phyloP scores from a whole-genome alignment of 2,797 vertebrate species.

The Vultur gryphus region DNA sequence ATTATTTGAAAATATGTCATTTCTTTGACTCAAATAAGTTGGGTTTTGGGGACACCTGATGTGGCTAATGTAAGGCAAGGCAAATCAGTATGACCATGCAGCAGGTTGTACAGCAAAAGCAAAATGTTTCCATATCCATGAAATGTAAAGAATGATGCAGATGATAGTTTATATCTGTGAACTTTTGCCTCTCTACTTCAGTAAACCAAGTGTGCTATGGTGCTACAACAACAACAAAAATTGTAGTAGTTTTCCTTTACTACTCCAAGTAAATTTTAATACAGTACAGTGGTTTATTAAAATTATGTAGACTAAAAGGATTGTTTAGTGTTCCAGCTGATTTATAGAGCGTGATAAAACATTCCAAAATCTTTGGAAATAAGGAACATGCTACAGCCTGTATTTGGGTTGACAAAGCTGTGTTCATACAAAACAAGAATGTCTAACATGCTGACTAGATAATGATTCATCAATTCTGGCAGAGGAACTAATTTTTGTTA shows the following conservation, averaged over 20 bases:
- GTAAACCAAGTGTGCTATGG: background rate
- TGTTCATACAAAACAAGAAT: background rate
- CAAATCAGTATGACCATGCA: background rate
- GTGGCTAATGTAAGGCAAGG: slow-evolving; percentile 1
- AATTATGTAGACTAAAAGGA: background rate
- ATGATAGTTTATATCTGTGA: background rate
- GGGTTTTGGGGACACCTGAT: slow-evolving; percentile 17
- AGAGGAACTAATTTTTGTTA: slow-evolving; percentile 53
- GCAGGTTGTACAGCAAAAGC: background rate
- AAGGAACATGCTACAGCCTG: background rate
- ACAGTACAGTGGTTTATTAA: background rate
- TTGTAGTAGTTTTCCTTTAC: background rate
- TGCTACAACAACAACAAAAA: background rate
- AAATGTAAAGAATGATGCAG: background rate
- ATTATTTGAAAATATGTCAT: slow-evolving; percentile 48
- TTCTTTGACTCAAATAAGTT: slow-evolving; percentile 51
- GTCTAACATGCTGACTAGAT: slow-evolving; percentile 38
- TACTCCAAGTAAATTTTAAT: slow-evolving; percentile 15
- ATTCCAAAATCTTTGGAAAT: slow-evolving; percentile 25
- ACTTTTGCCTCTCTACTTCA: background rate
- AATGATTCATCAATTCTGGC: slow-evolving; percentile 50
- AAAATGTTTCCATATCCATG: background rate
- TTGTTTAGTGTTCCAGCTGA: slow-evolving; percentile 12
- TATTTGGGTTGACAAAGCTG: background rate
- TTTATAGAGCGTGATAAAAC: slow-evolving; percentile 25